Evolutionary conservation across 2,113 vertebrate species (phyloP).

Genomic region (Haliaeetus leucogaster): DNA sequence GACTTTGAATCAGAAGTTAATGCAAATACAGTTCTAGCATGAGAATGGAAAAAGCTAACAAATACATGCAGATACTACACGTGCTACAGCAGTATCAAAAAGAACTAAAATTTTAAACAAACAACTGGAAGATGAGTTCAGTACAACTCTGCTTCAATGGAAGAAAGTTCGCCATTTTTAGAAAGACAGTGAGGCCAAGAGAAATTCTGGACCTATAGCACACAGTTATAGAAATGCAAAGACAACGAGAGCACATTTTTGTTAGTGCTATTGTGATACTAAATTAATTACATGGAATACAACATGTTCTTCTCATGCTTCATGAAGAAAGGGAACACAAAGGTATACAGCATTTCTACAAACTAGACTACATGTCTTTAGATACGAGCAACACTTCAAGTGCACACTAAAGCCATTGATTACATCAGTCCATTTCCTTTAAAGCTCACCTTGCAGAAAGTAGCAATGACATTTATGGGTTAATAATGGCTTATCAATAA

Average conservation of each 20-base stretch:
- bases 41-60: background rate
- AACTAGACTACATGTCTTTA: background rate
- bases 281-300: background rate
- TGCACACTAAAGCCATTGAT: background rate
- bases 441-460: background rate
- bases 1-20: background rate
- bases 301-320: background rate
- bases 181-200: background rate
- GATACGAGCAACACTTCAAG: conserved; percentile 45
- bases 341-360: background rate
- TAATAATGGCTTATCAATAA: background rate
- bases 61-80: background rate
- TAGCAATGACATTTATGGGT: background rate
- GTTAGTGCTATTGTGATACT: background rate
- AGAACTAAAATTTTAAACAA: background rate
- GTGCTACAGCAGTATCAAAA: background rate
- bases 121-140: background rate
- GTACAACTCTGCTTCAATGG: background rate
- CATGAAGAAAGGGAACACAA: background rate
- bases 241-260: background rate
- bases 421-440: background rate
- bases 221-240: background rate
- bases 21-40: background rate
- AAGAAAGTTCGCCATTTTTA: background rate
- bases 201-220: background rate